Conservation (phyloP, 2,888 invertebrate species). For the Synergus japonicus region DNA sequence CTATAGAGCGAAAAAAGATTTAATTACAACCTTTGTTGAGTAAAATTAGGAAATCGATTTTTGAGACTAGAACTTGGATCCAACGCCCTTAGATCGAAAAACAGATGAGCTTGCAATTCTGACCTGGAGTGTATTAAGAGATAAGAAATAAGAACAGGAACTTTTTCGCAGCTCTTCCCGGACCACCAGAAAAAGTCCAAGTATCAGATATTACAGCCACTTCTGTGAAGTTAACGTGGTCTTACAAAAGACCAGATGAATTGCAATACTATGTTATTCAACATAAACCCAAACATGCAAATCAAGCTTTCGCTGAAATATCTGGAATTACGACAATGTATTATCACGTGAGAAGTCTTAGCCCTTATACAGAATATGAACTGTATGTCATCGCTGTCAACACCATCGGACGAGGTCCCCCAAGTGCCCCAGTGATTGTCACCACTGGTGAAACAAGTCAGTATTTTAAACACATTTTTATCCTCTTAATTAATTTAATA, state of each 20-base stretch:
- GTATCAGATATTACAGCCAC: constrained; percentile 96
- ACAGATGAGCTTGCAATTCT: too few species aligned
- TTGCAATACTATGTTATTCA: constrained; percentile 98
- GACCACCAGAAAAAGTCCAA: constrained; percentile 92
- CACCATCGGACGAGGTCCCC: constrained; percentile 94
- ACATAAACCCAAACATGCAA: constrained; percentile 96
- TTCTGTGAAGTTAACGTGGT: constrained; percentile 95
- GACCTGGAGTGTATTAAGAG: too few species aligned
- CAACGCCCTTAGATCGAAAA: too few species aligned
- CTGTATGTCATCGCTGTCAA: constrained; percentile 97
- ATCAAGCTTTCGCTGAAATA: constrained; percentile 94
- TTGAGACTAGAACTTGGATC: too few species aligned
- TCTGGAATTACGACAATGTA: constrained; percentile 95
- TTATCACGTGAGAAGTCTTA: constrained; percentile 92
- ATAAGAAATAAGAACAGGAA: not conserved
- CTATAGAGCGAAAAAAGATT: too few species aligned
- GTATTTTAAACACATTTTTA: constrained; percentile 65
- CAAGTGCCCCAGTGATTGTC: constrained; percentile 92
- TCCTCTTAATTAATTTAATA: not conserved
- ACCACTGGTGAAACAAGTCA: constrained; percentile 98
- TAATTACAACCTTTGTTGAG: too few species aligned
- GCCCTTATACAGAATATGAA: constrained; percentile 97
- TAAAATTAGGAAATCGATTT: too few species aligned
- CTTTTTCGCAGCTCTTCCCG: constrained; percentile 87
- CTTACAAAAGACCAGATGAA: constrained; percentile 92